These are phyloP conservation scores for Adelognathus sp. DNA, from an alignment of 2,888 invertebrate species.

Conservation along the genomic window DNA sequence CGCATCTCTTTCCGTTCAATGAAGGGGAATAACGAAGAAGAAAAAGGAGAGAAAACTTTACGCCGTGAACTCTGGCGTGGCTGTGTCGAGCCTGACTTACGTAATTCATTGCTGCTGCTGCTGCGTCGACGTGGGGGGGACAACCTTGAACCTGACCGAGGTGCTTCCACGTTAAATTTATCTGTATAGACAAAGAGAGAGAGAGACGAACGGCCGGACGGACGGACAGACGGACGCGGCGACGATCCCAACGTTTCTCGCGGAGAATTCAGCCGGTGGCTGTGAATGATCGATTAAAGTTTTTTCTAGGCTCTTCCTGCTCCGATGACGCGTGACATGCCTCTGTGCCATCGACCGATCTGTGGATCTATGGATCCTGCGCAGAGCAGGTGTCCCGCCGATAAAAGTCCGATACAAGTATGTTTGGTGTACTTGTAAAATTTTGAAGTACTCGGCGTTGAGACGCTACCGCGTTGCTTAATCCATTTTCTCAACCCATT, in stretches of 20 bases:
- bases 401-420: not conserved
- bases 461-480: no score
- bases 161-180: slow-evolving; percentile 42
- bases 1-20: slow-evolving; percentile 4
- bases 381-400: not conserved
- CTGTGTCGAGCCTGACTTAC: slow-evolving; percentile 12
- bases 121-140: slow-evolving; percentile 38
- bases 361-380: slow-evolving; percentile 29
- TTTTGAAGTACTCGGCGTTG: no score
- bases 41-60: slow-evolving; percentile 30
- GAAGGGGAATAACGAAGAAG: slow-evolving; percentile 27
- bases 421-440: slow-evolving; percentile 1
- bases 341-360: not conserved
- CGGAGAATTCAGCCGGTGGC: not conserved
- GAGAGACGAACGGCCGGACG: not conserved
- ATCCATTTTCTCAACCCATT: no score
- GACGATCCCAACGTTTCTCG: not conserved
- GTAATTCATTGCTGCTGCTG: slow-evolving; percentile 37
- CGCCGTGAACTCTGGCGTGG: slow-evolving; percentile 24
- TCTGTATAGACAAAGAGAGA: not conserved
- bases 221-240: not conserved
- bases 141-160: slow-evolving; percentile 62
- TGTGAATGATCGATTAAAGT: slow-evolving; percentile 8
- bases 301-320: not conserved
- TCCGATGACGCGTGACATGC: not conserved